A percentile compares a stretch with the other conserved stretches of the same genome.
These are phyloP conservation scores for Chinchilla lanigera DNA, from an alignment of 2,113 vertebrate species.

Conservation along the genomic window DNA sequence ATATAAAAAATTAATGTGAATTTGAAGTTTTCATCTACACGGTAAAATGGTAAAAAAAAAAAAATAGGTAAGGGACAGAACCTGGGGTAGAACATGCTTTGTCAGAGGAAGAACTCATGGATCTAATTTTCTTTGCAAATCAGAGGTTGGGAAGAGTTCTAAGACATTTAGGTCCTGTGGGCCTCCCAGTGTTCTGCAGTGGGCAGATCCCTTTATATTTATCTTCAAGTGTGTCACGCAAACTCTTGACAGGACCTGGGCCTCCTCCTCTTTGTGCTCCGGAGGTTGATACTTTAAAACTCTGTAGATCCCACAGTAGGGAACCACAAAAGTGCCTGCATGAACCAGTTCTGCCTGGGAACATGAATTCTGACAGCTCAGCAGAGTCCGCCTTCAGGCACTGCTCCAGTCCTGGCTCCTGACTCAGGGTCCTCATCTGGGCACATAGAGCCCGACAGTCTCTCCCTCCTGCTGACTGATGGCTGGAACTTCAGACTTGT, in stretches of 20 bases:
- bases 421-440: no score
- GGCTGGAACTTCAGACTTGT: no score
- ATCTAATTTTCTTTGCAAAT: not conserved
- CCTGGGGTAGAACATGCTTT: not conserved
- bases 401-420: no score
- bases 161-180: not conserved
- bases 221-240: not conserved
- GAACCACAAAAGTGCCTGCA: no score
- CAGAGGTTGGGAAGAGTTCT: not conserved
- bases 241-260: not conserved
- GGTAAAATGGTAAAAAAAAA: not conserved
- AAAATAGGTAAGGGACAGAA: not conserved
- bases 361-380: no score
- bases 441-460: no score
- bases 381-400: no score
- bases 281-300: not conserved
- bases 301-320: no score
- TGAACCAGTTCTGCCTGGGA: no score
- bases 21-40: constrained; percentile 70
- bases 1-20: constrained; percentile 31
- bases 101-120: not conserved
- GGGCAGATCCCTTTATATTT: not conserved
- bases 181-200: not conserved
- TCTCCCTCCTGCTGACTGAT: no score
- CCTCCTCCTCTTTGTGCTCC: not conserved